phyloP scores from a whole-genome alignment of 2,888 invertebrate species.

The Caenorhabditis parvicauda region DNA sequence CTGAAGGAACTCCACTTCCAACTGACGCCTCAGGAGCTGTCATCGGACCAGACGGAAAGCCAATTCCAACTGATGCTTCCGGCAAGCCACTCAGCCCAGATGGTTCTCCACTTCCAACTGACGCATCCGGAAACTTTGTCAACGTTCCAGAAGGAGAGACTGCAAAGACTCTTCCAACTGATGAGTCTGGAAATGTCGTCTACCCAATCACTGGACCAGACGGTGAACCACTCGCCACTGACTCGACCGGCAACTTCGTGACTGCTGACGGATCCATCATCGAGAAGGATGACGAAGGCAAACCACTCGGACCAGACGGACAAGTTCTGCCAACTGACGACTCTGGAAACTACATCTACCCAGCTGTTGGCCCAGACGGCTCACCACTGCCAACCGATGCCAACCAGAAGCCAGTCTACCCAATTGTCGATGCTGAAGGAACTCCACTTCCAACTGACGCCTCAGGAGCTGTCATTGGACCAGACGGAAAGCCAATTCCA shows the following conservation, averaged over 20 bases:
- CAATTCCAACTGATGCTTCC: slow-evolving; percentile 31
- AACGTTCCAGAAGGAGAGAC: slow-evolving; percentile 9
- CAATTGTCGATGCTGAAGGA: slow-evolving; percentile 26
- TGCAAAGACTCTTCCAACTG: slow-evolving; percentile 17
- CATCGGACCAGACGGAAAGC: slow-evolving; percentile 34
- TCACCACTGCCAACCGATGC: slow-evolving; percentile 27
- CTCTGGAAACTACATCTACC: slow-evolving; percentile 34
- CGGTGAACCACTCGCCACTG: slow-evolving; percentile 17
- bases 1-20: no score
- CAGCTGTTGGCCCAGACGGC: slow-evolving; percentile 27
- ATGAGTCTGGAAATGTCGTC: slow-evolving; percentile 23
- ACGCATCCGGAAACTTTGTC: slow-evolving; percentile 15
- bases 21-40: slow-evolving; percentile 16
- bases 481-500: slow-evolving; percentile 23
- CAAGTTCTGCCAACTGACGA: slow-evolving; percentile 24
- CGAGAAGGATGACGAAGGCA: slow-evolving; percentile 24
- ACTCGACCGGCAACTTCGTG: slow-evolving; percentile 14
- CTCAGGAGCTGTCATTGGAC: slow-evolving; percentile 15
- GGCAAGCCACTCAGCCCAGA: slow-evolving; percentile 9
- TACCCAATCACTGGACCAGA: slow-evolving; percentile 18
- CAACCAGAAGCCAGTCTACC: slow-evolving; percentile 23
- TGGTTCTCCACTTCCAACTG: slow-evolving; percentile 27
- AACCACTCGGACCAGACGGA: slow-evolving; percentile 21
- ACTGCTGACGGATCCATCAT: slow-evolving; percentile 18
- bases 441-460: slow-evolving; percentile 30